These are phyloP conservation scores for Oligia latruncula DNA, from an alignment of 2,888 invertebrate species.

Conservation along the genomic window DNA sequence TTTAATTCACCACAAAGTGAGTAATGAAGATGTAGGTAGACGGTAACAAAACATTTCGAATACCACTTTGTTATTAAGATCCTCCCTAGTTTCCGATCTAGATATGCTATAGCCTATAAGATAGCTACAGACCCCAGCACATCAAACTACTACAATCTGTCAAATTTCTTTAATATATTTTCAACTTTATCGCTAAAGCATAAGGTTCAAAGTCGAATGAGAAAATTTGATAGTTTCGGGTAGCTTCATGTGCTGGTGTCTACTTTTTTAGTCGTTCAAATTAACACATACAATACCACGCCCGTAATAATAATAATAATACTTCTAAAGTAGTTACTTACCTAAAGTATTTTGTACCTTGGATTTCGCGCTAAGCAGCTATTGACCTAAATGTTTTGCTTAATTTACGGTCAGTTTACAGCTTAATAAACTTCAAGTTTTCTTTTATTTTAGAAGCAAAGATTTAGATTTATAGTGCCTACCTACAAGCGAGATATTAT, in stretches of 20 bases:
- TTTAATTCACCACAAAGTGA: constrained; percentile 1
- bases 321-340: background rate
- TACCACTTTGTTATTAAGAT: constrained; percentile 4
- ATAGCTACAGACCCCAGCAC: background rate
- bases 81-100: constrained; percentile 18
- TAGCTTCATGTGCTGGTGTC: too few relatives aligned
- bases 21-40: background rate
- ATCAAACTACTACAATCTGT: too few relatives aligned
- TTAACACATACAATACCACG: background rate
- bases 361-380: constrained; percentile 39
- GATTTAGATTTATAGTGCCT: constrained; percentile 31
- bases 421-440: constrained; percentile 45
- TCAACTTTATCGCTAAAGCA: too few relatives aligned
- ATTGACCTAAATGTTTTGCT: constrained; percentile 51
- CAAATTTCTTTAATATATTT: too few relatives aligned
- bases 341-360: constrained; percentile 36
- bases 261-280: constrained; percentile 2
- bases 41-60: constrained; percentile 7
- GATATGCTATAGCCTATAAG: constrained; percentile 17
- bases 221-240: too few relatives aligned
- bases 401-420: constrained; percentile 45
- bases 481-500: constrained; percentile 8
- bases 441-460: constrained; percentile 38
- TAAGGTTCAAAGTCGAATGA: too few relatives aligned
- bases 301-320: too few relatives aligned